Evolutionary conservation across 2,797 vertebrate genomes (phyloP), one percentile per base, ranked within the genome.

Genomic region (Mus minutoides): DNA sequence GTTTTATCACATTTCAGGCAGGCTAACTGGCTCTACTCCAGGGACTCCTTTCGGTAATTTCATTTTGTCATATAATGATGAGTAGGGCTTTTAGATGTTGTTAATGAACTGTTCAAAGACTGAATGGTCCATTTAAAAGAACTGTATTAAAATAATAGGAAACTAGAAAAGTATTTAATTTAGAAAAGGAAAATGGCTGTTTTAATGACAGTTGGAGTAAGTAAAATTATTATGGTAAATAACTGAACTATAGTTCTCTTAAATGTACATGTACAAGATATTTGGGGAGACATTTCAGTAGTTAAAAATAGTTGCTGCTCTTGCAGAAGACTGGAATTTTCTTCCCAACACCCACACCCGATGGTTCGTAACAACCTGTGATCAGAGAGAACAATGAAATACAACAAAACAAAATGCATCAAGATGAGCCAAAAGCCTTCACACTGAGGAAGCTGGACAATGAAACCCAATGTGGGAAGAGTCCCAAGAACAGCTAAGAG

Each of bases 121-220:
- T 40, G 24, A 93, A 93, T 88, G 26, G 12, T 86, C 92, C 78
- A 80, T 93, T 54, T 86, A 94, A 40, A 93, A 94, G 52, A 94
- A 40, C 46, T 69, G 49, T 40, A 34, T 76, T 31, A 91, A 91
- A 97, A 64, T 78, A 37, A 82, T 37, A 71, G 46, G 71, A 94
- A 58, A 82, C n/a, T 52, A 46, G 37, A 67, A 58, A 5, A 84
- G 56, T 95, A 60, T 64, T 73, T 90, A 75, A 94, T 56, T 60
- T 87, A 31, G 22, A 79, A 95, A 90, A 92, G 93, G 2, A 6
- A 87, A 6, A 56, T 60, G 2, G 2, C 0, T 94, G 6, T 88
- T 92, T 94, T 90, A 85, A 46, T 96, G n/a, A 90, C 19, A 92
- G 49, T 75, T 43, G 52, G 17, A 69, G 67, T 62, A 89, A 94